Percentiles rank a stretch among this genome's conserved stretches.
Conservation (phyloP, 2,888 invertebrate genomes). For the Allygus modestus region DNA sequence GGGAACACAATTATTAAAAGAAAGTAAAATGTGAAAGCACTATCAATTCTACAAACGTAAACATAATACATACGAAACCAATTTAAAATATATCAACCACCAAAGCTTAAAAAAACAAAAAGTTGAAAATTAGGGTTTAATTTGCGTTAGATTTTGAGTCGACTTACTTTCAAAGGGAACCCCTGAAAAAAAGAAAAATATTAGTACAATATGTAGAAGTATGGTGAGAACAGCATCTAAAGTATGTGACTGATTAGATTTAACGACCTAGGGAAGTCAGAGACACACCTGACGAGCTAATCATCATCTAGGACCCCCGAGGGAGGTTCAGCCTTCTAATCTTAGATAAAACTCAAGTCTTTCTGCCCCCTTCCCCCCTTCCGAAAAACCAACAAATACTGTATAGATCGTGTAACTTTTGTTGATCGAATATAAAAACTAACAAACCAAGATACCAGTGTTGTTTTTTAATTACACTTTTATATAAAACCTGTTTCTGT, state of each 20-base stretch:
- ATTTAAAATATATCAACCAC: constrained; percentile 37
- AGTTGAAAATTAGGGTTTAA: constrained; percentile 13
- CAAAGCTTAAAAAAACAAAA: constrained; percentile 4
- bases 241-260: not conserved
- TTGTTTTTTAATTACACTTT: too few species aligned
- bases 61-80: not conserved
- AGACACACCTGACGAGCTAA: too few species aligned
- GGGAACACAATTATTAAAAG: not conserved
- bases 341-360: too few species aligned
- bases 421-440: too few species aligned
- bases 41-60: not conserved
- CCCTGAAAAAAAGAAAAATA: constrained; percentile 45
- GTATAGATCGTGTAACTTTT: too few species aligned
- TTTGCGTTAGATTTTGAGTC: constrained; percentile 1
- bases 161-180: constrained; percentile 50
- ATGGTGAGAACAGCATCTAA: not conserved
- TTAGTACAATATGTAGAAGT: constrained; percentile 12
- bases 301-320: too few species aligned
- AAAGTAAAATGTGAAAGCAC: not conserved
- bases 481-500: too few species aligned
- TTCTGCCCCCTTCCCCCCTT: too few species aligned
- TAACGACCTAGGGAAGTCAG: not conserved
- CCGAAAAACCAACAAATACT: too few species aligned
- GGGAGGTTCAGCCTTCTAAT: too few species aligned
- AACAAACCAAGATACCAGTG: too few species aligned